Evolutionary conservation across 1,140 invertebrate species (phyloP), one percentile per base, ranked within the genome.

Genomic region (Acromyrmex charruanus): DNA sequence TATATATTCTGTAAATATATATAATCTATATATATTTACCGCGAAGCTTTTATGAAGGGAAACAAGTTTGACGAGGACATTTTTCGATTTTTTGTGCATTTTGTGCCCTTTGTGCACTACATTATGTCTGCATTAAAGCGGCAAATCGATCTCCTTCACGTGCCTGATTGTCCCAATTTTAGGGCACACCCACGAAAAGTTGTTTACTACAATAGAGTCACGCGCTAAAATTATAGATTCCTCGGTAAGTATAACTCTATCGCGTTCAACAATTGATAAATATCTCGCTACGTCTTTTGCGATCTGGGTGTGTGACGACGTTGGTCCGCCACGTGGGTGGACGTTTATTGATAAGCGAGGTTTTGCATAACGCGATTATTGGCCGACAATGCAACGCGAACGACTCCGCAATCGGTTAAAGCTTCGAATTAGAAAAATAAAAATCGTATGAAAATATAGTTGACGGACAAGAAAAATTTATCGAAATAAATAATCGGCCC

Each of bases 171-270:
- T 7, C 31, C 35, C 14, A 59, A 82, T 59, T 44, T 72, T n/a
- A 14, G 14, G 21, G n/a, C 49, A 14, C 10, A 28, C 18, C 31
- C 28, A 35, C 10, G 25, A n/a, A 12, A 61, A 59, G 39, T 2
- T 12, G 31, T 80, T 69, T 7, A 58, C 21, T 28, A 58, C 21
- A 35, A 44, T 35, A 25, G 63, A 71, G 31, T 44, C 53, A 66
- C n/a, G 7, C 44, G 61, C 44, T 68, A 35, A 79, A 68, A 80
- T 80, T 80, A 72, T 51, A 49, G 58, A 59, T 74, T 74, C 0
- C 4, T 16, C 18, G 28, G 14, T 39, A 16, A 39, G 3, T 53
- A 71, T 21, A 25, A 0, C 63, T 25, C 6, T 25, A 71, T 1
- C 65, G 35, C 28, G 49, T 14, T n/a, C 44, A 61, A 61, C 28